Percentiles rank a stretch among this genome's conserved stretches.
Conservation (phyloP, 1,140 invertebrate species). For the Penaeus japonicus region DNA sequence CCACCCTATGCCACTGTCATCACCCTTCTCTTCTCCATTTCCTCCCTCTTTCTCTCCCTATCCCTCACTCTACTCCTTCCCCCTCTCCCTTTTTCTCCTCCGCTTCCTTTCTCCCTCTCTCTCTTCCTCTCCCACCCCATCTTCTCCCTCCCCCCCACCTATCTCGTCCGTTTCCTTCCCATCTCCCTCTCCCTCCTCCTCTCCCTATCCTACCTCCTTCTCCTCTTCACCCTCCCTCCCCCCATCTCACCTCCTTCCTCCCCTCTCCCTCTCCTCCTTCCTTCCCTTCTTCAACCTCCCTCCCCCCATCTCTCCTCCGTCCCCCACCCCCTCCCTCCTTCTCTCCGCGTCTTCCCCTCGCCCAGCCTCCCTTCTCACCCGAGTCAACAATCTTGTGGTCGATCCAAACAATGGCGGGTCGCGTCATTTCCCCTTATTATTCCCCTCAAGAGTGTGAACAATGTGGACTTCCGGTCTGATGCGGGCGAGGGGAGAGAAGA, state of each 20-base stretch:
- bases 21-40: neutral
- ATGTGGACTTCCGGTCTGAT: constrained; percentile 40
- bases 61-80: neutral
- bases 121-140: too few relatives aligned
- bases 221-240: too few relatives aligned
- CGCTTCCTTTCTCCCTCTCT: neutral
- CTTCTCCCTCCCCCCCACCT: too few relatives aligned
- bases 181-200: neutral
- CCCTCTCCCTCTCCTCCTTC: neutral
- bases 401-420: constrained; percentile 40
- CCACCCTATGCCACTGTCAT: neutral
- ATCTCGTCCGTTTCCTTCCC: neutral
- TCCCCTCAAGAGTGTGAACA: constrained; percentile 55
- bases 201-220: neutral
- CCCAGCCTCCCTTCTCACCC: neutral
- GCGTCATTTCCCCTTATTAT: constrained; percentile 42
- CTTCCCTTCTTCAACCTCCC: neutral
- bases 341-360: neutral
- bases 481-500: neutral
- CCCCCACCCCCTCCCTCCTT: neutral
- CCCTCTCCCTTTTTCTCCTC: too few relatives aligned
- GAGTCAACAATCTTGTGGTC: constrained; percentile 3
- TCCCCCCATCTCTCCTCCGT: neutral
- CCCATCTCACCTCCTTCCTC: neutral
- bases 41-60: neutral